These are phyloP conservation scores for Burhinus oedicnemus DNA, from an alignment of 2,113 vertebrate genomes.

Conservation along the genomic window DNA sequence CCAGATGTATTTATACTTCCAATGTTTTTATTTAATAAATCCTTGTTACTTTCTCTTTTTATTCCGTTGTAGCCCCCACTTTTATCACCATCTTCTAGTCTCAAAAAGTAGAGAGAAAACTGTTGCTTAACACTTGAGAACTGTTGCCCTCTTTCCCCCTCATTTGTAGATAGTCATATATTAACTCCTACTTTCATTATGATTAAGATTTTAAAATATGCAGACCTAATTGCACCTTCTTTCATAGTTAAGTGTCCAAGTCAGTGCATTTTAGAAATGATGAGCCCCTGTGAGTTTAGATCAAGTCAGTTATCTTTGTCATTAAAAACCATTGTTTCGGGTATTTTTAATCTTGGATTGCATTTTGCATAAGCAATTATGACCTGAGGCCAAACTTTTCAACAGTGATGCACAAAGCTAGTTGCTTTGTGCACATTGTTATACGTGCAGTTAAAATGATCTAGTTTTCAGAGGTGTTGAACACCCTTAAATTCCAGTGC, in stretches of 20 bases:
- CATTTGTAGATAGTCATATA: neutral
- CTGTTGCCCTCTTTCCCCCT: neutral
- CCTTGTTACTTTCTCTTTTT: neutral
- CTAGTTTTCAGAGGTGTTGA: neutral
- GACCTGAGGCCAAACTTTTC: neutral
- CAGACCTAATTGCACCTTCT: neutral
- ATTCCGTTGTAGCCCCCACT: neutral
- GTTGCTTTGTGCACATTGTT: neutral
- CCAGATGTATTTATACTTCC: neutral
- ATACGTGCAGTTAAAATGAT: neutral
- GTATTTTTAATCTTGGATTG: neutral
- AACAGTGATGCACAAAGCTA: neutral
- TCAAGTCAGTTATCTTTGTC: neutral
- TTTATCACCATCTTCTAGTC: neutral
- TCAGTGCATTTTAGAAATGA: neutral
- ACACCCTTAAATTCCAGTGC: neutral
- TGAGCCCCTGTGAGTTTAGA: neutral
- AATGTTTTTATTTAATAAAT: neutral
- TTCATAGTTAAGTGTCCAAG: neutral
- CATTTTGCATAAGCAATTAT: neutral
- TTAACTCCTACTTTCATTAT: neutral
- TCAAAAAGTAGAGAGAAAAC: neutral
- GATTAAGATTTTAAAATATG: neutral
- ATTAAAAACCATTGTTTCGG: neutral
- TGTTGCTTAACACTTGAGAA: neutral